These are phyloP conservation scores for Ailuropoda melanoleuca DNA, from an alignment of 2,113 vertebrate genomes.

Conservation along the genomic window DNA sequence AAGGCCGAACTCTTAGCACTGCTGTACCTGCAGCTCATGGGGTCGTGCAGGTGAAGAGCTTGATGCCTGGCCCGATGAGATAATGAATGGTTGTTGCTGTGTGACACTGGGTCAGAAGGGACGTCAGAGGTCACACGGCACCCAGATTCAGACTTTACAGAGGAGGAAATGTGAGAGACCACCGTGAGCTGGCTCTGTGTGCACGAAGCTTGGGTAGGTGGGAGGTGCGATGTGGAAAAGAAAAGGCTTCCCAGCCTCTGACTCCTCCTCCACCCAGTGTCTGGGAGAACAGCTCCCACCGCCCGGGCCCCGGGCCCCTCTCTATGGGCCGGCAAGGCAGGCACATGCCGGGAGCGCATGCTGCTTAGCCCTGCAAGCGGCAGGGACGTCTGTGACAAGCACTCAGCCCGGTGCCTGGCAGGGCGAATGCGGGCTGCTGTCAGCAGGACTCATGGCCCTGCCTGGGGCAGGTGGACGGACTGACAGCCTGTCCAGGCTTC, in stretches of 20 bases:
- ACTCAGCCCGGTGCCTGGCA: not conserved
- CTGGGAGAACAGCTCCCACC: not conserved
- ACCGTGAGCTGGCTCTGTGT: accelerated
- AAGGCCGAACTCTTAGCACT: not conserved
- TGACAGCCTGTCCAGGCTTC: not conserved
- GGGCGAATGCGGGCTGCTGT: not conserved
- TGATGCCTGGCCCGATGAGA: not conserved
- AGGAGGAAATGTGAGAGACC: not conserved
- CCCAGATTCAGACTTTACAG: too few relatives aligned
- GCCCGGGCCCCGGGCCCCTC: not conserved
- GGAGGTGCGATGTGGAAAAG: accelerated
- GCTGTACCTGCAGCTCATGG: not conserved
- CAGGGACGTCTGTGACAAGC: not conserved
- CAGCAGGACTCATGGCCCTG: not conserved
- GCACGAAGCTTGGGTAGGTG: too few relatives aligned
- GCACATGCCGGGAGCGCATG: not conserved
- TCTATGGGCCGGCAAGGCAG: not conserved
- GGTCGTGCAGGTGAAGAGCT: not conserved
- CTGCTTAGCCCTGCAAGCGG: not conserved
- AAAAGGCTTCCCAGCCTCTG: not conserved
- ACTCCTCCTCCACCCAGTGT: not conserved
- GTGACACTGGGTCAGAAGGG: not conserved
- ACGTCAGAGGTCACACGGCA: not conserved
- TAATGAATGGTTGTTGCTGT: not conserved
- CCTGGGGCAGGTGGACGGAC: not conserved